A percentile compares a stretch with the other conserved stretches of the same genome.
These are phyloP conservation scores for Clarias pachynema DNA, from an alignment of 2,797 vertebrate genomes.

Conservation along the genomic window DNA sequence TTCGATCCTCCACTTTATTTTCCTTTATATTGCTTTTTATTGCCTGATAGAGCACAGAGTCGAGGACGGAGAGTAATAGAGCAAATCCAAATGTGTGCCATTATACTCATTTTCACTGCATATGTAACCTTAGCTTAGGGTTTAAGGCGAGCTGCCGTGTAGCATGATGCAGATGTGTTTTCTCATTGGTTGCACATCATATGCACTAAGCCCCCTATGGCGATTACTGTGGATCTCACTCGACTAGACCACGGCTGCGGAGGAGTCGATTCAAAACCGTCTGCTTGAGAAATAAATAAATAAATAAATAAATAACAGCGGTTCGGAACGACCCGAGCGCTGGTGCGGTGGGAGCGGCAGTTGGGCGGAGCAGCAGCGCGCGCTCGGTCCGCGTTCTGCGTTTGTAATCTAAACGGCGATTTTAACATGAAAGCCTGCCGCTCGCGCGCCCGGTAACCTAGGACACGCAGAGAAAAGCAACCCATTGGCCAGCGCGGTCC, in stretches of 20 bases:
- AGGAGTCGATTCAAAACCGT: constrained; percentile 15
- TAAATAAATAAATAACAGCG: neutral
- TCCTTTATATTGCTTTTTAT: neutral
- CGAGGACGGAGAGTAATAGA: neutral
- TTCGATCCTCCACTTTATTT: neutral
- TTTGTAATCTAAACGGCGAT: neutral
- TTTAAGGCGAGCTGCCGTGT: neutral
- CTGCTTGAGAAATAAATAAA: neutral
- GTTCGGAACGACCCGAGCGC: neutral
- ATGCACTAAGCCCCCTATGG: neutral
- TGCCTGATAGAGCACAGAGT: neutral
- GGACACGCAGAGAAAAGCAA: neutral
- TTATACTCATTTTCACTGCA: neutral
- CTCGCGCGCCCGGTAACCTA: neutral
- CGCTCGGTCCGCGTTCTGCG: neutral
- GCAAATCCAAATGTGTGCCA: no score
- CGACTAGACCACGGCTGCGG: constrained; percentile 3
- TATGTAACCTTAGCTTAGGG: neutral
- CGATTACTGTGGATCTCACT: neutral
- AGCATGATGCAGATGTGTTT: neutral
- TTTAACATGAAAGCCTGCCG: neutral
- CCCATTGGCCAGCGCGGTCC: neutral
- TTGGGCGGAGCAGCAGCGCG: neutral
- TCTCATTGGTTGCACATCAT: neutral
- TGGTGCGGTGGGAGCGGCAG: neutral